Evolutionary conservation across 2,888 invertebrate genomes (phyloP).

Genomic region (Germaria angustata): DNA sequence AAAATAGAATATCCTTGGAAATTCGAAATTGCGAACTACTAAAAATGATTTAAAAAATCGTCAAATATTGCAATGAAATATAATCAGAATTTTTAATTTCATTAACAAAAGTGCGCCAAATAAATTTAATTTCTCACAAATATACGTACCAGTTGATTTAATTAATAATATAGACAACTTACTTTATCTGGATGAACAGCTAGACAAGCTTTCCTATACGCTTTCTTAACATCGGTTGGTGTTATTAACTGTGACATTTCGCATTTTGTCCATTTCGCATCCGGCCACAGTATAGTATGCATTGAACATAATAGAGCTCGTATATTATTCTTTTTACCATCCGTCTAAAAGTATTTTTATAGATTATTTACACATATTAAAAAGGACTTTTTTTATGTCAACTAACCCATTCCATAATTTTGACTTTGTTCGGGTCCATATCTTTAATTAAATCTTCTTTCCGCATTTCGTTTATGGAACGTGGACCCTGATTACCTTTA

Average conservation of each 20-base stretch:
- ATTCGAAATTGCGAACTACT: no score
- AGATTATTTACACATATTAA: background rate
- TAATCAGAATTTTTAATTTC: no score
- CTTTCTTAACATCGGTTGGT: constrained; percentile 95
- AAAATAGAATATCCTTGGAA: no score
- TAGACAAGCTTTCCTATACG: constrained; percentile 96
- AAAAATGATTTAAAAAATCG: no score
- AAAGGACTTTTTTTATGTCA: background rate
- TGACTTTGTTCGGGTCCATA: constrained; percentile 95
- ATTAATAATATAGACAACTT: constrained; percentile 70
- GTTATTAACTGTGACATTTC: constrained; percentile 97
- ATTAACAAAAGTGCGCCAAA: no score
- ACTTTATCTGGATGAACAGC: constrained; percentile 99
- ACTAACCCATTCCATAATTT: constrained; percentile 89
- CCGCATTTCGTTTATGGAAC: constrained; percentile 95
- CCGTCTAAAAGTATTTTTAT: constrained; percentile 83
- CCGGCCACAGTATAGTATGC: constrained; percentile 95
- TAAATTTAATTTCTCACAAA: background rate
- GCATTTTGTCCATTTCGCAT: constrained; percentile 94
- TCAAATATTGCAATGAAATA: no score
- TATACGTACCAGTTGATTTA: no score
- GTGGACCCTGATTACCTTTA: constrained; percentile 87
- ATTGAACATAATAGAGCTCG: constrained; percentile 96
- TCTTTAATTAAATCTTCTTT: constrained; percentile 91
- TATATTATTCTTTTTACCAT: constrained; percentile 98